phyloP scores from a whole-genome alignment of 2,797 vertebrate genomes.

The Antrozous pallidus region DNA sequence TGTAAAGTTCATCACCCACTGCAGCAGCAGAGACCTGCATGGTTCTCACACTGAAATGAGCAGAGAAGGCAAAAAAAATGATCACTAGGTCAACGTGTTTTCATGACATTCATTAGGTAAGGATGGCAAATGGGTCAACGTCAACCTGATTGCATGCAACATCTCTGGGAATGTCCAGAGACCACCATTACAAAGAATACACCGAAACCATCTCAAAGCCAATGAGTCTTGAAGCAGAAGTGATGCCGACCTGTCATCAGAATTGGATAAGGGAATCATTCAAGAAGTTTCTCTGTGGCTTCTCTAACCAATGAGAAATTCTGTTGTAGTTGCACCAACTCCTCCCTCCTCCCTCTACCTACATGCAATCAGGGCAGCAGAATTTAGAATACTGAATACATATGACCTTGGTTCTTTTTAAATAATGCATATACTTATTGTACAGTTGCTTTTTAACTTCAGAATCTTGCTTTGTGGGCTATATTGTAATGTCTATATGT shows the following conservation, averaged over 20 bases:
- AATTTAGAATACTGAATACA: background rate
- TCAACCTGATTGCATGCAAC: background rate
- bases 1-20: background rate
- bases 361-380: background rate
- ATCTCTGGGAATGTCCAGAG: background rate
- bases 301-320: background rate
- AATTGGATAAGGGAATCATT: background rate
- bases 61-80: background rate
- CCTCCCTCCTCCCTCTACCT: fast-evolving
- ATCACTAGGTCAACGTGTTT: background rate
- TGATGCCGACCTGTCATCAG: background rate
- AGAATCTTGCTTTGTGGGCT: background rate
- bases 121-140: background rate
- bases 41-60: background rate
- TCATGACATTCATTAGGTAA: background rate
- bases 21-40: background rate
- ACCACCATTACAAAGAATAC: background rate
- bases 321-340: background rate
- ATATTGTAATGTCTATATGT: background rate
- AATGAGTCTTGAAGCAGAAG: background rate
- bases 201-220: background rate
- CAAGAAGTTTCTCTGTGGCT: background rate
- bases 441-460: background rate
- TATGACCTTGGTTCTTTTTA: background rate
- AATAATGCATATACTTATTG: background rate